These are phyloP conservation scores for Globodera rostochiensis DNA, from an alignment of 1,140 invertebrate genomes.

Conservation along the genomic window DNA sequence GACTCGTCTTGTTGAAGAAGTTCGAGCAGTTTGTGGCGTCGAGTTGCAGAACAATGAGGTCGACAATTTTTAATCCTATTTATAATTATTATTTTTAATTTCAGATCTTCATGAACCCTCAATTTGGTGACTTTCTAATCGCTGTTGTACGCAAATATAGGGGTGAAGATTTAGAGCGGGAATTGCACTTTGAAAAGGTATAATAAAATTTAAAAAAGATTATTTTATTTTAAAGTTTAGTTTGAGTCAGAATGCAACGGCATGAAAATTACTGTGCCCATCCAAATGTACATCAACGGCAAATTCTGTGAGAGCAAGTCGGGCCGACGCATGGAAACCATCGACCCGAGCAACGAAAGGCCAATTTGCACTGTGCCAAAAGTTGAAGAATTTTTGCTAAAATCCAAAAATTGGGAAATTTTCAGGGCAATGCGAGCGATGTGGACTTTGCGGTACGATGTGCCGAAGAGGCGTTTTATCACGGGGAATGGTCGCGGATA, in stretches of 20 bases:
- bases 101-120: slow-evolving; percentile 80
- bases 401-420: background rate
- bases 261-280: slow-evolving; percentile 37
- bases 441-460: slow-evolving; percentile 68
- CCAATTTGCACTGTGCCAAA: slow-evolving; percentile 80
- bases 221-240: background rate
- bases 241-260: slow-evolving; percentile 42
- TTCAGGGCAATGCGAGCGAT: slow-evolving; percentile 72
- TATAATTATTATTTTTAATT: slow-evolving; percentile 13
- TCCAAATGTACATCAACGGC: slow-evolving; percentile 80
- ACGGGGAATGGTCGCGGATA: slow-evolving; percentile 77
- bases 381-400: background rate
- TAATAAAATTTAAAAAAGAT: slow-evolving; percentile 27
- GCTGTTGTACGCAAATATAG: slow-evolving; percentile 74
- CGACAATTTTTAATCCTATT: slow-evolving; percentile 22
- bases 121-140: slow-evolving; percentile 79
- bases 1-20: slow-evolving; percentile 83
- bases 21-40: slow-evolving; percentile 80
- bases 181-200: slow-evolving; percentile 58
- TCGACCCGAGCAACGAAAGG: slow-evolving; percentile 80
- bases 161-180: slow-evolving; percentile 68
- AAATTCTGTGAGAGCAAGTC: slow-evolving; percentile 81
- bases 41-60: slow-evolving; percentile 84
- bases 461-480: slow-evolving; percentile 76
- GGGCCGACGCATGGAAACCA: slow-evolving; percentile 83